Evolutionary conservation across 2,888 invertebrate species (phyloP).

Genomic region (Yponomeuta plumbellus): DNA sequence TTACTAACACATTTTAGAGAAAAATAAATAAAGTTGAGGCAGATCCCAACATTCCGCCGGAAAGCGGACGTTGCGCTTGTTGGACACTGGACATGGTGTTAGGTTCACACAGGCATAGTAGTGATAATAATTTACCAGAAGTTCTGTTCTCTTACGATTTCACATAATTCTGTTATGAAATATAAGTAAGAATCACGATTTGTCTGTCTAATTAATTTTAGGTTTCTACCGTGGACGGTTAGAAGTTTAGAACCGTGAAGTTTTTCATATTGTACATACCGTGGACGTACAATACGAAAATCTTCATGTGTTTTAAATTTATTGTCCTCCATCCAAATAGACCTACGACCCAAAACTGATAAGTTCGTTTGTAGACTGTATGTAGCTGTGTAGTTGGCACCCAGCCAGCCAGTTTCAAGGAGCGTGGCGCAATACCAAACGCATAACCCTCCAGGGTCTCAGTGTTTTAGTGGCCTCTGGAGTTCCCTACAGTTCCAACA

Average conservation of each 20-base stretch:
- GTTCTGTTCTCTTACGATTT: too few species aligned
- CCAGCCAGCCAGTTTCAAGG: neutral
- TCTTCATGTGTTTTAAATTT: neutral
- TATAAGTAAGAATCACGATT: neutral
- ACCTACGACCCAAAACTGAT: slow-evolving; percentile 5
- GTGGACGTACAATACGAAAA: neutral
- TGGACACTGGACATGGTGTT: neutral
- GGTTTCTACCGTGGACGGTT: neutral
- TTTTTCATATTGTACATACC: too few species aligned
- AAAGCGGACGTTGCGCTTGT: neutral
- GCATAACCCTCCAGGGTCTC: neutral
- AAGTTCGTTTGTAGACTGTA: neutral
- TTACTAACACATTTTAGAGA: slow-evolving; percentile 42
- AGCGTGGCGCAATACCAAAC: neutral
- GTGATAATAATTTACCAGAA: too few species aligned
- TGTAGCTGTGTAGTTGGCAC: slow-evolving; percentile 7
- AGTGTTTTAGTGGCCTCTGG: neutral
- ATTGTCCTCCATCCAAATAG: neutral
- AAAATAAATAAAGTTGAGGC: slow-evolving; percentile 28
- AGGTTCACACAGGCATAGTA: neutral
- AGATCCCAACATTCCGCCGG: neutral
- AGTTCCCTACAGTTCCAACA: neutral
- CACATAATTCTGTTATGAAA: too few species aligned
- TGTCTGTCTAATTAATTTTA: neutral
- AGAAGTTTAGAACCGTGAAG: too few species aligned